Base-by-base conservation (phyloP, 2,113 vertebrate species). In the Corythornis cristatus region DNA sequence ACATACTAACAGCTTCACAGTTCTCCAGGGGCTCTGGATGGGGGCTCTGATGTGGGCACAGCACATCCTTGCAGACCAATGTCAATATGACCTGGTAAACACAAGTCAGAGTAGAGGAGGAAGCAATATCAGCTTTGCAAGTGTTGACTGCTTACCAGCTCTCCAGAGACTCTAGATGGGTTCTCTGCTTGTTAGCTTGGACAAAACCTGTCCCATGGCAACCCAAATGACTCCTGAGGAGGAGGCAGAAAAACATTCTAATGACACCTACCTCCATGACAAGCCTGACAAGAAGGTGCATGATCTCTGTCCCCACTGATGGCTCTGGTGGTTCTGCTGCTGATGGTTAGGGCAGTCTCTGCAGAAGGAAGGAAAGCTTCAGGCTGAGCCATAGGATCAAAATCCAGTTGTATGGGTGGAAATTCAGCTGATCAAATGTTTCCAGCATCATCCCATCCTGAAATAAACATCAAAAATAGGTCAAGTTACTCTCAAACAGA, bases 31-130 rank as follows among this genome's bases (percentile, higher is more conserved):
- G 12, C 64, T 58, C 82, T 29, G 75, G 46, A 43, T 56, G 78
- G 65, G 68, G 18, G 17, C 40, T 77, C 19, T 80, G 68, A 85
- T 58, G 90, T 91, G 83, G 71, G 54, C 14, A 3, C 12, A 37
- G 85, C 82, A 56, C 70, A 81, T 72, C 89, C 61, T 80, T 57
- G 66, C 81, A 60, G 75, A 46, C 28, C 79, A 51, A 50, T 74
- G 93, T 93, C 90, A 86, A 26, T 51, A 5, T 88, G 95, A 96
- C 92, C 90, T 26, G 22, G 43, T 8, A 74, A 91, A 83, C 79
- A 86, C 60, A 60, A 64, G 70, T 45, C 31, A n/a, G 12, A 48
- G 51, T 26, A 80, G 64, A 86, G 83, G 43, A 62, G 48, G 79
- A 80, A 77, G 76, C n/a, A 83, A 6, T 11, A 83, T 29, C 87